These are phyloP conservation scores for Acyrthosiphon pisum DNA, from an alignment of 1,140 invertebrate genomes.

Conservation along the genomic window DNA sequence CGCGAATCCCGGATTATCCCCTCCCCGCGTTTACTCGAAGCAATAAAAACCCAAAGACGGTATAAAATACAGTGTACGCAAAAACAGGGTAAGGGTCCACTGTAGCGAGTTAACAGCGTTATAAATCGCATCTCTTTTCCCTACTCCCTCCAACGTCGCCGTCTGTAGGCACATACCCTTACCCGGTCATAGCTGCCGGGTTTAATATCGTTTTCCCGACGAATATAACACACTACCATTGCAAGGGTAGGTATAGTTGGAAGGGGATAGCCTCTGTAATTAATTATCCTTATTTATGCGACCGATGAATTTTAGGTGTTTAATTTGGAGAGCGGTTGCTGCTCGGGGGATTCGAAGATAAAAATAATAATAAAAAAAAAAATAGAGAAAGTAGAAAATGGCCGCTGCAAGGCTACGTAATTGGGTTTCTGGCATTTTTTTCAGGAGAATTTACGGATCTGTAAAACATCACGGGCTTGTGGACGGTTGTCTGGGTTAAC, in stretches of 20 bases:
- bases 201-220: constrained; percentile 49
- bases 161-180: neutral
- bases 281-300: constrained; percentile 39
- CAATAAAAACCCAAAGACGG: constrained; percentile 41
- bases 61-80: constrained; percentile 49
- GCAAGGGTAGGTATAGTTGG: neutral
- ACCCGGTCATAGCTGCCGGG: neutral
- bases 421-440: constrained; percentile 32
- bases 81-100: constrained; percentile 51
- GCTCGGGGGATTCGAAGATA: neutral
- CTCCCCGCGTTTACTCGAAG: neutral
- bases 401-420: neutral
- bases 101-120: constrained; percentile 56
- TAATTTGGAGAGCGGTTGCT: constrained; percentile 37
- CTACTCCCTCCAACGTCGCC: neutral
- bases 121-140: constrained; percentile 45
- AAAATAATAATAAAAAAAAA: constrained; percentile 20
- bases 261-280: neutral
- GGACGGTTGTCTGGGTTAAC: neutral
- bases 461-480: neutral
- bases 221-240: neutral
- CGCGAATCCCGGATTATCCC: constrained; percentile 37
- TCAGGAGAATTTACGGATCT: constrained; percentile 8
- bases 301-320: constrained; percentile 53
- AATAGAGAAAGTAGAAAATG: constrained; percentile 10